Percentiles rank a stretch among this genome's conserved stretches.
These are phyloP conservation scores for Hydrotaea diabolus DNA, from an alignment of 2,888 invertebrate species.

Conservation along the genomic window DNA sequence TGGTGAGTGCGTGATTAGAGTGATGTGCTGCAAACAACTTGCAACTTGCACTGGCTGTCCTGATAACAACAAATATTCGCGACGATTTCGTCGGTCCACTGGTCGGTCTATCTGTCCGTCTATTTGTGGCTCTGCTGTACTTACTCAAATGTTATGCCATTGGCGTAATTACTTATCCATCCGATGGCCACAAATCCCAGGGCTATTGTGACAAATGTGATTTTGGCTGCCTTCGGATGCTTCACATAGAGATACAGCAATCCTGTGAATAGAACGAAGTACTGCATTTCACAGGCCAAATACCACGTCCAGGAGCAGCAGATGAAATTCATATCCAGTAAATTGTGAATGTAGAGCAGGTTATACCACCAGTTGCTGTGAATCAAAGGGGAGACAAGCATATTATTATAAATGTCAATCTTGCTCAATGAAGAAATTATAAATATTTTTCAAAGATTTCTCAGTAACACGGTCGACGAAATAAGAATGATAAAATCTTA, in stretches of 20 bases:
- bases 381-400: neutral
- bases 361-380: slow-evolving; percentile 75
- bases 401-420: neutral
- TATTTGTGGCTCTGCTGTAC: no score
- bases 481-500: no score
- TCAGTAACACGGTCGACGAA: no score
- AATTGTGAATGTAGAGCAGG: slow-evolving; percentile 73
- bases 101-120: no score
- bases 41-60: no score
- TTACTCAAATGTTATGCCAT: slow-evolving; percentile 76
- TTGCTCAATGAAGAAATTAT: neutral
- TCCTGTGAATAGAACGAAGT: slow-evolving; percentile 71
- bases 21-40: slow-evolving; percentile 29
- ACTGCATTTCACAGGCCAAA: slow-evolving; percentile 76
- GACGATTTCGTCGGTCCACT: no score
- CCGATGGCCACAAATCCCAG: slow-evolving; percentile 69
- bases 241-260: slow-evolving; percentile 73
- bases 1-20: no score
- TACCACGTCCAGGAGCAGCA: slow-evolving; percentile 77
- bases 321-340: slow-evolving; percentile 72
- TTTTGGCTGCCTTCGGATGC: slow-evolving; percentile 71
- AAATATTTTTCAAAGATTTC: no score
- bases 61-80: no score
- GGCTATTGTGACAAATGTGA: slow-evolving; percentile 57
- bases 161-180: slow-evolving; percentile 72